These are phyloP conservation scores for Melopsittacus undulatus DNA, from an alignment of 2,797 vertebrate species.

Conservation along the genomic window DNA sequence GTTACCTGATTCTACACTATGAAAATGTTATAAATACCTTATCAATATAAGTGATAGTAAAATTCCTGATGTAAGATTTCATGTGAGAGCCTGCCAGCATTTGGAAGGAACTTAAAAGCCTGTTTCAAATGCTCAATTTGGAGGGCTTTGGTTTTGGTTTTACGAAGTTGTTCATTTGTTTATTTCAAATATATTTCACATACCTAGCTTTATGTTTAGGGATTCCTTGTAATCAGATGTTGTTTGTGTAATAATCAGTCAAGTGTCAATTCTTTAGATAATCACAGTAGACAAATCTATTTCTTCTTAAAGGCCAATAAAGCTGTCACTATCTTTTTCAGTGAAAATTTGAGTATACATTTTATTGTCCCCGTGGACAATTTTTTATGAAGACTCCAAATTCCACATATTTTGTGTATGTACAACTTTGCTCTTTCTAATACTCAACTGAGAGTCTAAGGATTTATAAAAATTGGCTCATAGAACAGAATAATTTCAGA, in stretches of 20 bases:
- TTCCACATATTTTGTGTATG: neutral
- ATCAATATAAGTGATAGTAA: neutral
- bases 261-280: neutral
- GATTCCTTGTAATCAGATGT: neutral
- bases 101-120: neutral
- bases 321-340: neutral
- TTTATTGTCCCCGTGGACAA: slow-evolving; percentile 13
- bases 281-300: neutral
- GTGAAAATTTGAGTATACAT: slow-evolving; percentile 1
- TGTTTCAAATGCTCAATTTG: neutral
- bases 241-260: neutral
- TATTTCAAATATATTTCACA: neutral
- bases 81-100: neutral
- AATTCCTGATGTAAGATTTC: neutral
- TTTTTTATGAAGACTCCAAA: slow-evolving; percentile 12
- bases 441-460: neutral
- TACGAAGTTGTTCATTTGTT: rapidly evolving
- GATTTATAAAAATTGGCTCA: neutral
- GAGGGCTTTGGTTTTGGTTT: neutral
- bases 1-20: neutral
- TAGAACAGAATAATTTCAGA: neutral
- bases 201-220: neutral
- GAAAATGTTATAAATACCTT: neutral
- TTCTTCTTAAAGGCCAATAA: slow-evolving; percentile 11
- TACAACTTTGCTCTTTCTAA: neutral